Evolutionary conservation across 2,888 invertebrate species (phyloP).

Genomic region (Pegoplata infirma): DNA sequence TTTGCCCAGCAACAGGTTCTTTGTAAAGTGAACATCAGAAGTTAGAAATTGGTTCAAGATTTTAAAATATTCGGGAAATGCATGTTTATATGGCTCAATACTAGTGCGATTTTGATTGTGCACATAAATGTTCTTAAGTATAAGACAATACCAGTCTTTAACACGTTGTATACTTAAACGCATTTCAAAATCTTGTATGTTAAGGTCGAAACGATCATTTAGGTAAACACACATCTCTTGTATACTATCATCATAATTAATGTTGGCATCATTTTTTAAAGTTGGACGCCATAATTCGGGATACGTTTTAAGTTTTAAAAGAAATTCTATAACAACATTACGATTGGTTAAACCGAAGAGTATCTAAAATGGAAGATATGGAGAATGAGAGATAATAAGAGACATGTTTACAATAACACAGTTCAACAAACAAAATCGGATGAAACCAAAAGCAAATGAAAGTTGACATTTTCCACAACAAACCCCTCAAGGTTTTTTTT

Average conservation of each 20-base stretch:
- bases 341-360: conserved; percentile 51
- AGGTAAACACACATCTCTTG: conserved; percentile 32
- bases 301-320: conserved; percentile 37
- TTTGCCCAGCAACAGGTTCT: background rate
- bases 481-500: no score
- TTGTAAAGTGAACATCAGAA: background rate
- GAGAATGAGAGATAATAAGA: no score
- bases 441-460: no score
- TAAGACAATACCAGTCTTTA: conserved; percentile 46
- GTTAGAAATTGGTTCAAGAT: conserved; percentile 39
- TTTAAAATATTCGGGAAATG: conserved; percentile 50
- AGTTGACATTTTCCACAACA: no score
- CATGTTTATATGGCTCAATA: conserved; percentile 35
- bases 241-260: conserved; percentile 30
- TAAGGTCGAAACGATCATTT: conserved; percentile 38
- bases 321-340: conserved; percentile 48
- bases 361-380: conserved; percentile 34
- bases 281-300: conserved; percentile 43
- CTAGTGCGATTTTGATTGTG: conserved; percentile 23
- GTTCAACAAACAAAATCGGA: background rate
- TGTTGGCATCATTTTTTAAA: background rate
- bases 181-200: conserved; percentile 41
- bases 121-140: conserved; percentile 17
- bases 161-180: conserved; percentile 46
- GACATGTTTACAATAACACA: background rate